Evolutionary conservation across 1,140 invertebrate genomes (phyloP), one percentile per base, ranked within the genome.

Genomic region (Neelides sp.): DNA sequence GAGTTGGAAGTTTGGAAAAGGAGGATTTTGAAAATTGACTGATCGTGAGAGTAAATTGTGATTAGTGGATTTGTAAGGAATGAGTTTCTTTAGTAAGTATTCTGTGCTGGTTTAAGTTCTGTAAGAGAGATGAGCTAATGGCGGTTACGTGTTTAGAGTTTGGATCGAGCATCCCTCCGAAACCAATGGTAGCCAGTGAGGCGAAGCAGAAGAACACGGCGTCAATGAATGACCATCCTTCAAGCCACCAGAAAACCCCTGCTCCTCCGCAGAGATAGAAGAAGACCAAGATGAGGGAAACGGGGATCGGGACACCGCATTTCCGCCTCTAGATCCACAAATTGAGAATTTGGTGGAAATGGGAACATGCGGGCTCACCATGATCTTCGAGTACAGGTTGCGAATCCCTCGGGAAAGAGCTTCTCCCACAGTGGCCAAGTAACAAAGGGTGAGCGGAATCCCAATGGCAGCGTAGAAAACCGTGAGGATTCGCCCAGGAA

Each of bases 161-260:
- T 36, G 57, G 57, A 32, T 71, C 72, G 4, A 71, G 68, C 56
- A 91, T 70, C 61, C 91, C 84, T 3, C 88, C 88, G 61, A 93
- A 92, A 1, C 88, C 87, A 52, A 89, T 87, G 2, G 86, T 90
- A 40, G 83, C 83, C 45, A 90, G 70, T 47, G 71, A 72, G 5
- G 72, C 70, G 52, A 73, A 73, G 54, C 71, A 73, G 57, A 73
- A 73, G 61, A 72, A 73, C 39, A 70, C 64, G 43, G 71, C 73
- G 53, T 73, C 70, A 24, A 73, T 64, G 55, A 73, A 74, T 13
- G 66, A 64, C 71, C 73, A 73, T 17, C 64, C 53, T 48, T 62
- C 63, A 32, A 61, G 58, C 48, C 62, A 54, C 42, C 61, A 67
- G 45, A 68, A 68, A 4, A 68, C 53, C 19, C 53, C 61, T 17